Evolutionary conservation across 2,888 invertebrate genomes (phyloP).

Genomic region (Encarsia formosa): DNA sequence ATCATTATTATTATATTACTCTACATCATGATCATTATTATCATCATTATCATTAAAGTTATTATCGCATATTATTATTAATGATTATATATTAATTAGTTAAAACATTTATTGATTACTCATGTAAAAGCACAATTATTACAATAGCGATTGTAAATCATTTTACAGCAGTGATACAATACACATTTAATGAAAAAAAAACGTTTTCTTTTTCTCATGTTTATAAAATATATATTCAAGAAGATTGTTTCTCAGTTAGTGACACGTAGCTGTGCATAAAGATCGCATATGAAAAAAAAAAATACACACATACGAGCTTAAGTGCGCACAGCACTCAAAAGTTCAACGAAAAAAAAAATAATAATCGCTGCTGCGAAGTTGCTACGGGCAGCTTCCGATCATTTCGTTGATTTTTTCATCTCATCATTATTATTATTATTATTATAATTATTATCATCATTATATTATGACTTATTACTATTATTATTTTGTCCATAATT

Average conservation of each 20-base stretch:
- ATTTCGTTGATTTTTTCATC: constrained; percentile 27
- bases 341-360: constrained; percentile 4
- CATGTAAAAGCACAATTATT: constrained; percentile 24
- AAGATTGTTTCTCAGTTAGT: too few species aligned
- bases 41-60: constrained; percentile 30
- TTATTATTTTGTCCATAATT: constrained; percentile 15
- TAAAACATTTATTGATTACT: constrained; percentile 31
- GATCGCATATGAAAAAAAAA: constrained; percentile 1
- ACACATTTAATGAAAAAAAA: constrained; percentile 11
- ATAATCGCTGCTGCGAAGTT: constrained; percentile 23
- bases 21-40: constrained; percentile 33
- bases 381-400: constrained; percentile 24
- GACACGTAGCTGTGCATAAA: too few species aligned
- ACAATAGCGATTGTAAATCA: constrained; percentile 18
- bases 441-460: too few species aligned
- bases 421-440: constrained; percentile 17
- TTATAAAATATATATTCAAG: too few species aligned
- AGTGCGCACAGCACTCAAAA: constrained; percentile 9
- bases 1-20: constrained; percentile 34
- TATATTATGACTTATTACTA: too few species aligned
- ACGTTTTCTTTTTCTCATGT: constrained; percentile 22
- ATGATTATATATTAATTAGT: too few species aligned
- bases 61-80: constrained; percentile 30
- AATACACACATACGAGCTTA: too few species aligned
- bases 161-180: constrained; percentile 19